Base-by-base conservation (phyloP, 1,140 invertebrate genomes). In the Globodera rostochiensis region DNA sequence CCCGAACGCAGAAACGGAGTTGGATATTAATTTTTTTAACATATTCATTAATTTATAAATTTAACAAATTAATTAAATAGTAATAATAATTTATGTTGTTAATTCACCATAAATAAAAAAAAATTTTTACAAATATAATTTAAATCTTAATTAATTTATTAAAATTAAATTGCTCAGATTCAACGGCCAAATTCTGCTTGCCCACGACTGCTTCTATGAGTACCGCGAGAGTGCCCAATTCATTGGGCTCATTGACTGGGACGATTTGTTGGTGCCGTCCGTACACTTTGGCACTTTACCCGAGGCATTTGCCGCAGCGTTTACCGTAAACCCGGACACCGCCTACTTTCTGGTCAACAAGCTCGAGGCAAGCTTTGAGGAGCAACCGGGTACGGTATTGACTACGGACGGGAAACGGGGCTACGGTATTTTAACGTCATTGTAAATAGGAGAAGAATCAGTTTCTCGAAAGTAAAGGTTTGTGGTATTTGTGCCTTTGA, bases 191-290 rank as follows among this genome's bases (percentile, higher is more conserved):
- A 57, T 82, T 47, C 64, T 75, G 9, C 67, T 82, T 46, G 80
- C 49, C 46, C 82, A 84, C 47, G 75, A 80, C 53, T 85, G 84
- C 74, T 73, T 85, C 46, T 85, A 83, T 50, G 84, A 85, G 67
- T 85, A 84, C 46, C 50, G 79, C 21, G 79, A 85, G 21, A 84
- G 74, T 53, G 81, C 84, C 36, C 80, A 85, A 73, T 85, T 85
- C 75, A 85, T 85, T 73, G 74, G 64, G 67, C 85, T 85, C 36
- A 74, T 81, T 64, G 84, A 85, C 77, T 85, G 84, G 84, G 84
- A 85, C 45, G 84, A 85, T 46, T 73, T 85, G 60, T 69, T 85
- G 21, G 45, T 83, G 45, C 66, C 81, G 46, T 46, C 53, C 13
- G 21, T n/a, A 47, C 47, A 84, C 25, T 70, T 57, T 78, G n/a